These are phyloP conservation scores for Toxostoma redivivum DNA, from an alignment of 2,113 vertebrate species.

Conservation along the genomic window DNA sequence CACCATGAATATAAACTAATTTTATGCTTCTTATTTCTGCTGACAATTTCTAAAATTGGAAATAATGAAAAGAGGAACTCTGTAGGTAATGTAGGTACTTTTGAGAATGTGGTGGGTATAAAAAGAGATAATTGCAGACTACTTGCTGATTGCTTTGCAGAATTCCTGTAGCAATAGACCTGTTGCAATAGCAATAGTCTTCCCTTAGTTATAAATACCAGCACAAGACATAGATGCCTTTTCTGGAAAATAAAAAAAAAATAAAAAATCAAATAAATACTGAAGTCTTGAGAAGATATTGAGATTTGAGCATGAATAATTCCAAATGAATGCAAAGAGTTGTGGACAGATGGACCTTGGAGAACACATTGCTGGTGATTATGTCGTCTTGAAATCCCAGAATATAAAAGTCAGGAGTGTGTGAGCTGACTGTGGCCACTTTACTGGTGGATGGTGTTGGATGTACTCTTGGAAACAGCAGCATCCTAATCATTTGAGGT, in stretches of 20 bases:
- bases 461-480: not conserved
- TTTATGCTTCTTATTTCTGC: not conserved
- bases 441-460: not conserved
- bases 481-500: not conserved
- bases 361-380: not conserved
- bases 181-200: not conserved
- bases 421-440: not conserved
- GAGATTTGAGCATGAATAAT: not conserved
- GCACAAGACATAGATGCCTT: not conserved
- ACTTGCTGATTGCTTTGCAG: not conserved
- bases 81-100: not conserved
- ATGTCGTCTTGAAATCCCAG: not conserved
- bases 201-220: not conserved
- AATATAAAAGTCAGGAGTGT: not conserved
- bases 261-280: not conserved
- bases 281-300: not conserved
- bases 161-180: not conserved
- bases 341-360: not conserved
- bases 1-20: not conserved
- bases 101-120: not conserved
- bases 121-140: not conserved
- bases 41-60: not conserved
- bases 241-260: not conserved
- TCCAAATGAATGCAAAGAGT: not conserved
- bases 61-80: not conserved